A percentile compares a stretch with the other conserved stretches of the same genome.
Evolutionary conservation across 2,888 invertebrate genomes (phyloP).

Genomic region (Watsonalla cultraria): DNA sequence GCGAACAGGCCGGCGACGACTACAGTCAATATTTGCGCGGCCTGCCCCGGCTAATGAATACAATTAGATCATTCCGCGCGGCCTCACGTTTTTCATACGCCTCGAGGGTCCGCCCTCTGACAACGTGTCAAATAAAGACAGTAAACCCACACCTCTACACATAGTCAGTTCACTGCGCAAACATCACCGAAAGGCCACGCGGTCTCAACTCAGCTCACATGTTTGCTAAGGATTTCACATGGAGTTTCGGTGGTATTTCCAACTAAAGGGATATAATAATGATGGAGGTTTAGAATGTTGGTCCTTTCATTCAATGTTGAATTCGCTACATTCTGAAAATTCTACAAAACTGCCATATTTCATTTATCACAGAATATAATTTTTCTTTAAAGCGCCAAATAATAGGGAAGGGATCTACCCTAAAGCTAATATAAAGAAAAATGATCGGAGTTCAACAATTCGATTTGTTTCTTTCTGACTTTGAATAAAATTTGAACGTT

Average conservation of each 20-base stretch:
- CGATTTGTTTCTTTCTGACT: neutral
- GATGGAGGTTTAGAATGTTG: no score
- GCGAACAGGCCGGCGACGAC: constrained; percentile 41
- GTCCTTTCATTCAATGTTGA: no score
- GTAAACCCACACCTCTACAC: constrained; percentile 43
- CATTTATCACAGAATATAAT: constrained; percentile 11
- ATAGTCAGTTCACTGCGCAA: constrained; percentile 47
- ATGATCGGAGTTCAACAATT: constrained; percentile 19
- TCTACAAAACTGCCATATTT: no score
- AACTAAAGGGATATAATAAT: neutral
- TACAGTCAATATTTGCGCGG: constrained; percentile 72
- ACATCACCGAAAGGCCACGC: constrained; percentile 33
- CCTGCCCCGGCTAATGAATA: constrained; percentile 76
- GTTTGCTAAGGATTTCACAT: constrained; percentile 21
- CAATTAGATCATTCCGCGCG: constrained; percentile 79
- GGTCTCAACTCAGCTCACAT: constrained; percentile 20
- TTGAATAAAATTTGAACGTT: neutral
- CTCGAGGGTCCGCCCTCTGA: constrained; percentile 53
- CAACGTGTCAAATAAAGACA: constrained; percentile 63
- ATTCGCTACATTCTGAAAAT: no score
- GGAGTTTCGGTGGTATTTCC: neutral
- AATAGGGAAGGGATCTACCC: constrained; percentile 41
- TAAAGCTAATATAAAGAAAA: constrained; percentile 40
- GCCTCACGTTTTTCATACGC: constrained; percentile 75
- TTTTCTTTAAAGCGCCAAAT: constrained; percentile 41